A percentile compares a stretch with the other conserved stretches of the same genome.
Evolutionary conservation across 2,113 vertebrate species (phyloP).

Genomic region (Heliornis fulica): DNA sequence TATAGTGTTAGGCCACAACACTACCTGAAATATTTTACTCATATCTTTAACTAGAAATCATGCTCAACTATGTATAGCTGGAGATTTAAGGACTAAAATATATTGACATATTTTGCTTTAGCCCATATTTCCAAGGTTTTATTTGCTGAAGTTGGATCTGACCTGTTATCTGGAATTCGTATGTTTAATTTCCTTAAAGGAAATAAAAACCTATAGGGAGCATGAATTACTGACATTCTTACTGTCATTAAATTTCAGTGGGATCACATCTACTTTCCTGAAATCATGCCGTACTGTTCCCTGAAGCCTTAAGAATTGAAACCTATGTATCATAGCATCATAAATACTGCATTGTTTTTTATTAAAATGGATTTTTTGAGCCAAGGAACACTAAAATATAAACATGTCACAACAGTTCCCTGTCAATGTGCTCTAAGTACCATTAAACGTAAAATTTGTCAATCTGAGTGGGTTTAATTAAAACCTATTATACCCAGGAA

Average conservation of each 20-base stretch:
- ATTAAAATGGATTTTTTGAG: not conserved
- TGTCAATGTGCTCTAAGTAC: not conserved
- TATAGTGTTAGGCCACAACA: not conserved
- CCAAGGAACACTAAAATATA: not conserved
- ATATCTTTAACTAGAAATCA: not conserved
- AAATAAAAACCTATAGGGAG: not conserved
- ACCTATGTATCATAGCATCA: not conserved
- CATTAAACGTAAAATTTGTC: not conserved
- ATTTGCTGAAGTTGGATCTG: not conserved
- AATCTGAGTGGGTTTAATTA: not conserved
- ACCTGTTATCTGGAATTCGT: not conserved
- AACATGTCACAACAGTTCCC: not conserved
- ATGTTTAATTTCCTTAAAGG: slow-evolving; percentile 5
- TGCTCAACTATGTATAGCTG: not conserved
- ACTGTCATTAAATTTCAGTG: not conserved
- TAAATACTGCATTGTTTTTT: not conserved
- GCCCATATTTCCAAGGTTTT: not conserved
- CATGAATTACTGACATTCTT: not conserved
- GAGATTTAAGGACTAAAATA: not conserved
- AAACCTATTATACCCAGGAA: not conserved
- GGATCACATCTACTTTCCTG: not conserved
- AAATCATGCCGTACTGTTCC: not conserved
- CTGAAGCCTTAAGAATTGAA: not conserved
- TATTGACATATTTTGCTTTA: not conserved
- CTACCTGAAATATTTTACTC: not conserved